These are phyloP conservation scores for Neogobius melanostomus DNA, from an alignment of 2,113 vertebrate species.

Conservation along the genomic window DNA sequence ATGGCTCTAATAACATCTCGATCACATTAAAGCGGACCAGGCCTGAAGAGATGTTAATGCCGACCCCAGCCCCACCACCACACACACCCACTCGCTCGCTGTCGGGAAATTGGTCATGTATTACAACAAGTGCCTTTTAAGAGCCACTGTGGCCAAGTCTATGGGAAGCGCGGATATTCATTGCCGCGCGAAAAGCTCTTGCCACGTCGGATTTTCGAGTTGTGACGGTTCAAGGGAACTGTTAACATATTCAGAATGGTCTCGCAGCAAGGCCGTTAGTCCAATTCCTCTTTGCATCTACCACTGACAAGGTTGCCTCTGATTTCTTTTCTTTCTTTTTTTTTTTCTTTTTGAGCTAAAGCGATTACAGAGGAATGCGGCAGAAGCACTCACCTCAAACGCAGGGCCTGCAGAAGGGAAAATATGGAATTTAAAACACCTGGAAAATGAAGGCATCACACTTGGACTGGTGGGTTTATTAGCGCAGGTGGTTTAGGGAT, in stretches of 20 bases:
- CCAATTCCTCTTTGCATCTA: slow-evolving; percentile 65
- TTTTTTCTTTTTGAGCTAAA: slow-evolving; percentile 18
- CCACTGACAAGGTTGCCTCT: slow-evolving; percentile 62
- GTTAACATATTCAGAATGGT: slow-evolving; percentile 73
- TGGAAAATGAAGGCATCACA: not conserved
- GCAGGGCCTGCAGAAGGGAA: slow-evolving; percentile 32
- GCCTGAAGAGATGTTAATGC: slow-evolving; percentile 64
- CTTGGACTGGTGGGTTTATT: not conserved
- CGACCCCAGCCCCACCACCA: too few species aligned
- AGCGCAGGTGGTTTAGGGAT: not conserved
- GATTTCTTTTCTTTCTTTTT: slow-evolving; percentile 33
- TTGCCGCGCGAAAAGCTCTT: slow-evolving; percentile 57
- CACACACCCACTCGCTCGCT: slow-evolving; percentile 43
- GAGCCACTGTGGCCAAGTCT: slow-evolving; percentile 55
- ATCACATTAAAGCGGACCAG: slow-evolving; percentile 64
- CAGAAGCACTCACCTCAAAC: slow-evolving; percentile 44
- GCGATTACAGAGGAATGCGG: slow-evolving; percentile 57
- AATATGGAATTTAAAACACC: slow-evolving; percentile 24
- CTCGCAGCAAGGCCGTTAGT: slow-evolving; percentile 69
- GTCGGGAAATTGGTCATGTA: slow-evolving; percentile 63
- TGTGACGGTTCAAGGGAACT: slow-evolving; percentile 77
- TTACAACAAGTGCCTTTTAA: slow-evolving; percentile 73
- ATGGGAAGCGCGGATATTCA: slow-evolving; percentile 54
- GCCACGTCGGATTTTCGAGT: slow-evolving; percentile 64
- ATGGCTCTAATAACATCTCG: slow-evolving; percentile 73